Evolutionary conservation across 2,113 vertebrate genomes (phyloP).

Genomic region (Himantopus leucocephalus): DNA sequence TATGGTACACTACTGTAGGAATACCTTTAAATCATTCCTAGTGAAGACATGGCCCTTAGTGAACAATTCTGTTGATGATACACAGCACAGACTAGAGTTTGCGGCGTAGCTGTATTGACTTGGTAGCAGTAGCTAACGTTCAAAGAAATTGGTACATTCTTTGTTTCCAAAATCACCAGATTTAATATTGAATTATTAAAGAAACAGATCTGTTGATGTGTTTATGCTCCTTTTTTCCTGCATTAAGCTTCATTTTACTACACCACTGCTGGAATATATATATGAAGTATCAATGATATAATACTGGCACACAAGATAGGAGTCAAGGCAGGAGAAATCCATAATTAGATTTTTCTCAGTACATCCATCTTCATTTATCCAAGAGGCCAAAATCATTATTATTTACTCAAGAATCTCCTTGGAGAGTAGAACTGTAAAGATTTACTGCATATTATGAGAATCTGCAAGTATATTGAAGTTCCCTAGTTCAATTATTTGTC

Average conservation of each 20-base stretch:
- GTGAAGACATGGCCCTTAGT: not conserved
- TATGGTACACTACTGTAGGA: not conserved
- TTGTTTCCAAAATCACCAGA: not conserved
- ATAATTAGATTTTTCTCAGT: slow-evolving; percentile 60
- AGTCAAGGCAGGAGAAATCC: slow-evolving; percentile 26
- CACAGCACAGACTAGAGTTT: not conserved
- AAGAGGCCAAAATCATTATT: slow-evolving; percentile 51
- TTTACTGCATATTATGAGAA: slow-evolving; percentile 54
- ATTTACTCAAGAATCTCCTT: slow-evolving; percentile 58
- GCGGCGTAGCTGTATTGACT: not conserved
- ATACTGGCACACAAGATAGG: not conserved
- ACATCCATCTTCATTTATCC: slow-evolving; percentile 61
- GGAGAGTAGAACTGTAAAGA: slow-evolving; percentile 42
- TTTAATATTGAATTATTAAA: not conserved
- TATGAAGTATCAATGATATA: not conserved
- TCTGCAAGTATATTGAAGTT: slow-evolving; percentile 20
- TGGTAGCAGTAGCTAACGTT: not conserved
- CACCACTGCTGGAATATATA: not conserved
- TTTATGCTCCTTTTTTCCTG: not conserved
- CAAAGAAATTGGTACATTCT: not conserved
- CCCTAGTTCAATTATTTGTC: slow-evolving; percentile 31
- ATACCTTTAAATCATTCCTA: not conserved
- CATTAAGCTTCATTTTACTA: not conserved
- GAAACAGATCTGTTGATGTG: not conserved
- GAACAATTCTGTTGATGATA: not conserved